Percentiles rank a stretch among this genome's conserved stretches.
Conservation (phyloP, 2,888 invertebrate species). For the Microdon myrmicae region DNA sequence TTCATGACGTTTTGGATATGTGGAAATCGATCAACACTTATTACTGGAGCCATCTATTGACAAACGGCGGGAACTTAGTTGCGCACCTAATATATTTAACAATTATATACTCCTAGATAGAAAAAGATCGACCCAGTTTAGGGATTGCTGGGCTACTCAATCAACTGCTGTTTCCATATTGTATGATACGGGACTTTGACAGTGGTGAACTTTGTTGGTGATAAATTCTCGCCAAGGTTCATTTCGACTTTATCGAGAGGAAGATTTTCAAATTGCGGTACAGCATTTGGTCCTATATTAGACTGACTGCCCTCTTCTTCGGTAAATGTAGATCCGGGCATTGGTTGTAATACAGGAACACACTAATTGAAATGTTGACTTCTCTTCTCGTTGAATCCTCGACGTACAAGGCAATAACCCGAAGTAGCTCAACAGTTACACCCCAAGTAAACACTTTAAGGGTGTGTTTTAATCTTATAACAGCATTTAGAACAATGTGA, state of each 20-base stretch:
- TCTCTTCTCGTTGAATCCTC: conserved; percentile 68
- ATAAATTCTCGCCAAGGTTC: conserved; percentile 76
- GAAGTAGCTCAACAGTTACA: conserved; percentile 81
- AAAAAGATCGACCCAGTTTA: too few species aligned
- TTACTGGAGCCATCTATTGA: too few species aligned
- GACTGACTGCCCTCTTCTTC: conserved; percentile 54
- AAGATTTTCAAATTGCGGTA: conserved; percentile 69
- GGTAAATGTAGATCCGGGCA: conserved; percentile 74
- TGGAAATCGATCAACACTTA: too few species aligned
- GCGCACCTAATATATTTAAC: too few species aligned
- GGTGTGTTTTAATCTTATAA: conserved; percentile 74
- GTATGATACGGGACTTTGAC: conserved; percentile 85
- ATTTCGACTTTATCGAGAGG: conserved; percentile 81
- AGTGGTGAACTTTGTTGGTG: conserved; percentile 80
- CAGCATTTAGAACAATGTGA: conserved; percentile 75
- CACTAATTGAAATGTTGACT: conserved; percentile 69
- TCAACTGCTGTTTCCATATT: conserved; percentile 83
- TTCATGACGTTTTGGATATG: too few species aligned
- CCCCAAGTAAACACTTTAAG: conserved; percentile 85
- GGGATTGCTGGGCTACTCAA: conserved; percentile 68
- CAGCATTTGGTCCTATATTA: conserved; percentile 47
- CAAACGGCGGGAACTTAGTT: too few species aligned
- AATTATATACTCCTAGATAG: too few species aligned
- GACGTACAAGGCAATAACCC: conserved; percentile 84
- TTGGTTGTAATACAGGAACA: conserved; percentile 82